A percentile compares a stretch with the other conserved stretches of the same genome.
Evolutionary conservation across 2,113 vertebrate species (phyloP).

Genomic region (Psephotus haematonotus): DNA sequence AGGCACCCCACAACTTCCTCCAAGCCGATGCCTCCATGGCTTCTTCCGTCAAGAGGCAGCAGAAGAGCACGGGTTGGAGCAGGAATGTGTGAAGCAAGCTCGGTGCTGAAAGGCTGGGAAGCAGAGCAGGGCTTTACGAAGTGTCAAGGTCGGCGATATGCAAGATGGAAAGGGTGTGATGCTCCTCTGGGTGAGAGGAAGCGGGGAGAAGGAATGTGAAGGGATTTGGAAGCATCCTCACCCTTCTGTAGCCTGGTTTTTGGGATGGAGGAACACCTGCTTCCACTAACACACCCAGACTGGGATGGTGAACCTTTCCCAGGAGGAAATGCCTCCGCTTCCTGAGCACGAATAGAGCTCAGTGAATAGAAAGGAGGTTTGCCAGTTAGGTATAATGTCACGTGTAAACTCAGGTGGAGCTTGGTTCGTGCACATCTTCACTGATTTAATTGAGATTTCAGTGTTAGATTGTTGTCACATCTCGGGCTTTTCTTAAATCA

Average conservation of each 20-base stretch:
- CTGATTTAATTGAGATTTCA: neutral
- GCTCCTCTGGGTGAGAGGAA: neutral
- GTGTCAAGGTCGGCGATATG: neutral
- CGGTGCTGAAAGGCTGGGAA: conserved; percentile 6
- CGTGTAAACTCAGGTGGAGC: neutral
- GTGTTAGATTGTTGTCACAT: neutral
- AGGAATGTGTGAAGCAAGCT: conserved; percentile 19
- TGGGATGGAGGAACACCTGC: neutral
- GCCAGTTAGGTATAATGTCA: neutral
- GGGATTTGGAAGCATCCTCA: neutral
- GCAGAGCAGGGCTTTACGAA: neutral
- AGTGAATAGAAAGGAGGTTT: neutral
- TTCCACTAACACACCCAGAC: neutral
- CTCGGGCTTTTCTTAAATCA: neutral
- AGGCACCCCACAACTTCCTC: neutral
- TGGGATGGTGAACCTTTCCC: neutral
- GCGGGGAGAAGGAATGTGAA: neutral
- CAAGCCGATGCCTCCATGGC: neutral
- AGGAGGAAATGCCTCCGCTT: neutral
- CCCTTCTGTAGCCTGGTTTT: neutral
- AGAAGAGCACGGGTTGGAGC: neutral
- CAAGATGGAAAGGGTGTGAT: neutral
- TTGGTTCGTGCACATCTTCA: neutral
- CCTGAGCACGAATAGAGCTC: neutral
- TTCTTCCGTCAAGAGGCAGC: conserved; percentile 17